These are phyloP conservation scores for Oxytorus armatus DNA, from an alignment of 2,888 invertebrate species.

Conservation along the genomic window DNA sequence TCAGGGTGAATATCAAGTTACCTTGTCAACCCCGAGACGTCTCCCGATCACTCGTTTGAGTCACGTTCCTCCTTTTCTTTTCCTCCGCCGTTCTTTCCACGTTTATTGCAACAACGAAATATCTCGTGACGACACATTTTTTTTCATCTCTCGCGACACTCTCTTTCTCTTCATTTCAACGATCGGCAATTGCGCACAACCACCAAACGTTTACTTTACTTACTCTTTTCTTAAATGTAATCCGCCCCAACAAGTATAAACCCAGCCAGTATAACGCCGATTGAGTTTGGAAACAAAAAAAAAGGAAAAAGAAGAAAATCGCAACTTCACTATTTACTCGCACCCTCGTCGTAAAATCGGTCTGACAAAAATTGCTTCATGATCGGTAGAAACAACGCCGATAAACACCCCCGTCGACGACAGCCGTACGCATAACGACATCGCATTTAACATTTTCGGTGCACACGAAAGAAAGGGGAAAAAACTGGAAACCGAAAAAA, in stretches of 20 bases:
- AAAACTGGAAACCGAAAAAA: too few species aligned
- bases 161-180: constrained; percentile 34
- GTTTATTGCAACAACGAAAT: constrained; percentile 52
- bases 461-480: neutral
- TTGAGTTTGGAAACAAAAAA: too few species aligned
- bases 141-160: constrained; percentile 42
- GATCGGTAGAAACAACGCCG: too few species aligned
- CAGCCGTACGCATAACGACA: too few species aligned
- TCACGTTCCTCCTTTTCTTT: constrained; percentile 53
- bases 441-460: too few species aligned
- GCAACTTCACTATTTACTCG: constrained; percentile 31
- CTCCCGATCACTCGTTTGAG: constrained; percentile 56
- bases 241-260: too few species aligned
- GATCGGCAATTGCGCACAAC: constrained; percentile 37
- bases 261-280: too few species aligned
- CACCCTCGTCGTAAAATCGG: too few species aligned
- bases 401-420: too few species aligned
- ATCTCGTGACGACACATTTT: constrained; percentile 53
- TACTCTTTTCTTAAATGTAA: constrained; percentile 13
- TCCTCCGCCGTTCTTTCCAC: constrained; percentile 19
- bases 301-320: too few species aligned
- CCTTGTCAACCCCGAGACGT: constrained; percentile 60
- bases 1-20: constrained; percentile 59
- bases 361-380: too few species aligned
- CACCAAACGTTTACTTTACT: constrained; percentile 41